These are phyloP conservation scores for Microchirus variegatus DNA, from an alignment of 2,797 vertebrate species.

Conservation along the genomic window DNA sequence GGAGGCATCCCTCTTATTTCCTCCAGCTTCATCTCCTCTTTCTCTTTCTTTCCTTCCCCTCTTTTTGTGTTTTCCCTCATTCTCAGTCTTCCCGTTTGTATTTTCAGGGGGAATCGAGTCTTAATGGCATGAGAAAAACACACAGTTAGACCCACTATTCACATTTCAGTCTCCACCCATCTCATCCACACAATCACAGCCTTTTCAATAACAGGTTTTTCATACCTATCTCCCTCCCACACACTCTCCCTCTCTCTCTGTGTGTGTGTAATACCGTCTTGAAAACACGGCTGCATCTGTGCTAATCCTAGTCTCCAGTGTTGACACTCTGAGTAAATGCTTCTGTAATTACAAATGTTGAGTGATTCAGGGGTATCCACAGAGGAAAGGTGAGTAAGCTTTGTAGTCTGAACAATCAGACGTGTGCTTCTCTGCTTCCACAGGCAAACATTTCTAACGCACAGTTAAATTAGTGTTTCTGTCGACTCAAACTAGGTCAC, in stretches of 20 bases:
- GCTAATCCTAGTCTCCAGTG: slow-evolving; percentile 57
- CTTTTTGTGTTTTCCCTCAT: background rate
- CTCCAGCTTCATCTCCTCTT: slow-evolving; percentile 33
- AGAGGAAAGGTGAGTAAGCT: background rate
- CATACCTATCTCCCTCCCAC: slow-evolving; percentile 56
- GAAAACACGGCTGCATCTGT: slow-evolving; percentile 52
- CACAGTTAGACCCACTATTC: slow-evolving; percentile 33
- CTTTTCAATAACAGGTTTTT: slow-evolving; percentile 70
- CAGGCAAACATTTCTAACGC: background rate
- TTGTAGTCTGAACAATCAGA: background rate
- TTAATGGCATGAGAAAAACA: slow-evolving; percentile 56
- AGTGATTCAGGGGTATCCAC: slow-evolving; percentile 48
- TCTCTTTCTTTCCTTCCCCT: slow-evolving; percentile 6
- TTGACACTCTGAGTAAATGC: slow-evolving; percentile 45
- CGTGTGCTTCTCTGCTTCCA: background rate
- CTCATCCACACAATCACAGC: slow-evolving; percentile 67
- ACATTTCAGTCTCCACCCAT: slow-evolving; percentile 63
- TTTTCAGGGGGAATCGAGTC: slow-evolving; percentile 25
- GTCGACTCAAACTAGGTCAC: background rate
- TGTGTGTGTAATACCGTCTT: slow-evolving; percentile 37
- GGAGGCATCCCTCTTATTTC: slow-evolving; percentile 56
- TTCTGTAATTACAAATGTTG: slow-evolving; percentile 51
- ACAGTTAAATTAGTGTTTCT: background rate
- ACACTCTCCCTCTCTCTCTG: slow-evolving; percentile 30
- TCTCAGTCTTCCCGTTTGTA: slow-evolving; percentile 12